These are phyloP conservation scores for Shargacucullia verbasci DNA, from an alignment of 2,888 invertebrate genomes.

Conservation along the genomic window DNA sequence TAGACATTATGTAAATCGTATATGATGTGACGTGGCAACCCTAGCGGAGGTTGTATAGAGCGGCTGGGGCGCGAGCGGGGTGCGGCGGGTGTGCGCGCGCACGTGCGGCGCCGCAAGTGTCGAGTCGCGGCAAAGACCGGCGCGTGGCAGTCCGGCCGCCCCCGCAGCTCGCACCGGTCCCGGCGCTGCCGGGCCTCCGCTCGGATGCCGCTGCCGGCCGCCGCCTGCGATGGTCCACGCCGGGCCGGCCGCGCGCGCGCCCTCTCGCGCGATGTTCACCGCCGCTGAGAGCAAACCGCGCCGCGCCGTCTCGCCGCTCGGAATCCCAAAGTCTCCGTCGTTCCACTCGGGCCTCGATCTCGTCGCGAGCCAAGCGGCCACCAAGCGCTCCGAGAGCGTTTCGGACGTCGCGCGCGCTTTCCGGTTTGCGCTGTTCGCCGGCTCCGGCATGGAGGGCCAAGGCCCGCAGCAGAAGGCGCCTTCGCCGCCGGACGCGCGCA, in stretches of 20 bases:
- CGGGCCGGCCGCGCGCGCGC: conserved; percentile 88
- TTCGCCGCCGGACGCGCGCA: conserved; percentile 83
- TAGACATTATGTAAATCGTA: conserved; percentile 58
- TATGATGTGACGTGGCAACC: conserved; percentile 67
- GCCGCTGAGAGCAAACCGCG: conserved; percentile 87
- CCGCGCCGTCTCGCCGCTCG: conserved; percentile 90
- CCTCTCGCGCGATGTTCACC: conserved; percentile 87
- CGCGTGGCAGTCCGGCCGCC: conserved; percentile 82
- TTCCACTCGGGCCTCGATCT: conserved; percentile 96
- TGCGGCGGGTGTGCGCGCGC: conserved; percentile 58
- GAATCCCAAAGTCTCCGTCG: conserved; percentile 96
- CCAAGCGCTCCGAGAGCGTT: conserved; percentile 84
- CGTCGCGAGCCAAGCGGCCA: conserved; percentile 90
- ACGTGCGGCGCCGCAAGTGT: conserved; percentile 47
- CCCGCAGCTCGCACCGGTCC: conserved; percentile 85
- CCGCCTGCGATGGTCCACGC: conserved; percentile 89
- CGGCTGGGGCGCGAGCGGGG: conserved; percentile 58
- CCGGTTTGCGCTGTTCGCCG: conserved; percentile 82
- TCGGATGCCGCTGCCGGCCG: conserved; percentile 88
- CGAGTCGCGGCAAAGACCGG: conserved; percentile 68
- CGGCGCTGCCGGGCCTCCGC: conserved; percentile 85
- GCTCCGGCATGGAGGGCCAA: conserved; percentile 80
- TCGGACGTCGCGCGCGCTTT: conserved; percentile 86
- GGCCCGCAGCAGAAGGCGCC: conserved; percentile 79
- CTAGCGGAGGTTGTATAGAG: conserved; percentile 78